Conservation (phyloP, 1,140 invertebrate genomes). For the Lutraria rhynchaena region DNA sequence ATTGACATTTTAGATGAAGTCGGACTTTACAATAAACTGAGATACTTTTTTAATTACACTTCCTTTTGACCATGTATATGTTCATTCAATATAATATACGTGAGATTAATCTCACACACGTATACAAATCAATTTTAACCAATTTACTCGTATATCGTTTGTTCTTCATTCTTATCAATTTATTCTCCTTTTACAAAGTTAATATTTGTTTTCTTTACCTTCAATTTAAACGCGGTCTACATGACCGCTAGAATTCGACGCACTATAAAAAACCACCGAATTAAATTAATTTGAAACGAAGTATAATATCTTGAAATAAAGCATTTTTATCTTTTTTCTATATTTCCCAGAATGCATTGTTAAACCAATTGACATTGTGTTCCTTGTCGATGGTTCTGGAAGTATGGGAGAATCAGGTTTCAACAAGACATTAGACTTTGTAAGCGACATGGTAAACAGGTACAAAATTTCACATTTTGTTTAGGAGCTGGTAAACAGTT, state of each 20-base stretch:
- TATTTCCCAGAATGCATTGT: slow-evolving; percentile 16
- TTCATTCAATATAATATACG: too few species aligned
- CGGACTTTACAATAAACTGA: too few species aligned
- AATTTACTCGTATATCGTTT: not conserved
- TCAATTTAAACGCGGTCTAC: too few species aligned
- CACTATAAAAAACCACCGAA: not conserved
- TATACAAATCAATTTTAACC: not conserved
- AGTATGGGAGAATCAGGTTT: slow-evolving; percentile 15
- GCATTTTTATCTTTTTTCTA: not conserved
- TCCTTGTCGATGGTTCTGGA: slow-evolving; percentile 21
- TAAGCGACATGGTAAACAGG: slow-evolving; percentile 8
- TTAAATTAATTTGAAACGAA: not conserved
- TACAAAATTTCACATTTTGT: not conserved
- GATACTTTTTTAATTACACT: too few species aligned
- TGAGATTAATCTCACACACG: too few species aligned
- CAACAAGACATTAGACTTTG: slow-evolving; percentile 3
- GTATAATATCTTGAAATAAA: not conserved
- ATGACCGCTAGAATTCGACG: too few species aligned
- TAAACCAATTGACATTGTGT: slow-evolving; percentile 43
- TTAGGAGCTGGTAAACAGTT: too few species aligned
- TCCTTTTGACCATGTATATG: too few species aligned
- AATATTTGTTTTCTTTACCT: too few species aligned
- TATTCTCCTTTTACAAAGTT: not conserved
- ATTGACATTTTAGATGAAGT: too few species aligned
- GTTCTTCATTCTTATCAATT: too few species aligned